A percentile compares a stretch with the other conserved stretches of the same genome.
These are phyloP conservation scores for Eledone cirrhosa DNA, from an alignment of 2,888 invertebrate species.

Conservation along the genomic window DNA sequence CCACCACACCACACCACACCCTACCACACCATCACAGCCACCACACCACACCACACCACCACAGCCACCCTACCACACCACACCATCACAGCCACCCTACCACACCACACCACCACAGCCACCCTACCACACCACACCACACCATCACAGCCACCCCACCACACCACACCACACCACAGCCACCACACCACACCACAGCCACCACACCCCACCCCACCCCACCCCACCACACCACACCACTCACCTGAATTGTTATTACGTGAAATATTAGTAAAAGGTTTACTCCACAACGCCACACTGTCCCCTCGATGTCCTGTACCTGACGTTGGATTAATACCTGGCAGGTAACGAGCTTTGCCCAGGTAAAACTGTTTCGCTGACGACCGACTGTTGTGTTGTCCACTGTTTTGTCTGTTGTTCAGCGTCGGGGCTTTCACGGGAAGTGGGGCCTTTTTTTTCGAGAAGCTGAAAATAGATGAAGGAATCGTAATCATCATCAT, in stretches of 20 bases:
- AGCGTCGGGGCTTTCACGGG: slow-evolving; percentile 32
- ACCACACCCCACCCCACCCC: background rate
- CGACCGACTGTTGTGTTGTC: slow-evolving; percentile 56
- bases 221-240: background rate
- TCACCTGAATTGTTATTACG: background rate
- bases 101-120: too few relatives aligned
- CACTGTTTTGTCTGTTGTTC: slow-evolving; percentile 53
- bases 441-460: background rate
- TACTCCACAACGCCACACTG: slow-evolving; percentile 8
- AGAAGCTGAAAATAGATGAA: background rate
- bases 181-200: too few relatives aligned
- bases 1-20: too few relatives aligned
- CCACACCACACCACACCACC: too few relatives aligned
- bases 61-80: too few relatives aligned
- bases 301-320: background rate
- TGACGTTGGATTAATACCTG: background rate
- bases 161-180: too few relatives aligned
- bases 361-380: slow-evolving; percentile 81
- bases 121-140: too few relatives aligned
- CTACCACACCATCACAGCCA: too few relatives aligned
- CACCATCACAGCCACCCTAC: too few relatives aligned
- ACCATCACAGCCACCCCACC: too few relatives aligned
- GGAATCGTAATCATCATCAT: too few relatives aligned
- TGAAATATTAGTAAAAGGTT: slow-evolving; percentile 4
- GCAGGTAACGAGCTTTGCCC: slow-evolving; percentile 71